Evolutionary conservation across 1,140 invertebrate genomes (phyloP), one percentile per base, ranked within the genome.

Genomic region (Lordiphosa clarofinis): DNA sequence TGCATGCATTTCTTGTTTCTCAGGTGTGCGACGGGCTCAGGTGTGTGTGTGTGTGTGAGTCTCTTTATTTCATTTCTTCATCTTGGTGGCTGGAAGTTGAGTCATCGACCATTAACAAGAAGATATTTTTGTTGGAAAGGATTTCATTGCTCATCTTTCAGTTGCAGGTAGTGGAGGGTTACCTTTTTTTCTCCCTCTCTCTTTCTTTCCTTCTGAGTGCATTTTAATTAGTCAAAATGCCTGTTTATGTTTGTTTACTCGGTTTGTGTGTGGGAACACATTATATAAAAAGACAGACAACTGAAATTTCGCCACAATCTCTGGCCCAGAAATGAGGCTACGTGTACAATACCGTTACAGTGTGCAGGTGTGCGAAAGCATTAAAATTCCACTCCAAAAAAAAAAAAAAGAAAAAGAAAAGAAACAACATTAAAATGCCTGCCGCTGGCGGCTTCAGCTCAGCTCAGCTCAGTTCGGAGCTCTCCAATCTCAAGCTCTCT

Each of bases 1-100:
- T 84, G 78, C 78, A 84, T 84, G 78, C 78, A 84, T 84, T 84
- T 84, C 78, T 84, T 73, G 78, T 84, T 84, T 84, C 78, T 84
- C 78, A 84, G 78, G 78, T 84, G 78, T 84, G 78, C 78, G 65
- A 55, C 49, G 59, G 38, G 58, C 70, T 56, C 50, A 36, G 46
- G 28, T 59, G 31, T 67, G 31, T 61, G n/a, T 56, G 42, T 56
- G 54, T 61, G 35, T 62, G 62, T 73, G 65, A 69, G 78, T 81
- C 75, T 65, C 57, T 76, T 73, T 73, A 79, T 79, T 79, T 79
- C 75, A 84, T 76, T 84, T 76, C 78, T 82, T 82, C 60, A 84
- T 82, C 58, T 58, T 55, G 1, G 21, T 21, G 21, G 21, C 2
- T 21, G 21, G 21, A 15, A 64, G 78, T 82, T 82, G 78, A 82